Percentiles rank a stretch among this genome's conserved stretches.
Evolutionary conservation across 2,113 vertebrate species (phyloP).

Genomic region (Muntiacus reevesi): DNA sequence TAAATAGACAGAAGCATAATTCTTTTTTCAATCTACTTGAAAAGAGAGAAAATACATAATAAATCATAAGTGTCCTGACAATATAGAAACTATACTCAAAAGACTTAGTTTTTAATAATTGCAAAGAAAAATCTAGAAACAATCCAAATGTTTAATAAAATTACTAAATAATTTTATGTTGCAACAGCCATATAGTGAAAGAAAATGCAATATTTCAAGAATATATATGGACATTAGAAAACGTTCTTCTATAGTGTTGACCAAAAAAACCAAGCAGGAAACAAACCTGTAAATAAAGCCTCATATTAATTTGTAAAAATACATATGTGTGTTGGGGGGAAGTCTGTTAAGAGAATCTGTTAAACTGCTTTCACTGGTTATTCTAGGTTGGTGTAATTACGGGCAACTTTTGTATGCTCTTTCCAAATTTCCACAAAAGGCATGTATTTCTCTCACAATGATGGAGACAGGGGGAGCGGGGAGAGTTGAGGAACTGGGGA

Average conservation of each 20-base stretch:
- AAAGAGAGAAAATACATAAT: background rate
- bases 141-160: background rate
- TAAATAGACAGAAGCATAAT: background rate
- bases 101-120: background rate
- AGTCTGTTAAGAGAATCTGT: background rate
- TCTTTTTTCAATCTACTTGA: conserved; percentile 16
- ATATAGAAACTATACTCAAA: background rate
- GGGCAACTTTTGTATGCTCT: background rate
- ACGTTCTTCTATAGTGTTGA: background rate
- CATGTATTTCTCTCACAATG: background rate
- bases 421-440: background rate
- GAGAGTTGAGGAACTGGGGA: background rate
- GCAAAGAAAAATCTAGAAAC: background rate
- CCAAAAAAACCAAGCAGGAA: background rate
- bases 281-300: background rate
- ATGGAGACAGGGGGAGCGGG: background rate
- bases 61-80: background rate
- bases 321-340: background rate
- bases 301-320: background rate
- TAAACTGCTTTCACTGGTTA: background rate
- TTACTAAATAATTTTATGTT: background rate
- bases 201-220: background rate
- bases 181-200: background rate
- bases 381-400: background rate
- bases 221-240: background rate